Conservation (phyloP, 2,888 invertebrate species). For the Spodoptera littoralis region DNA sequence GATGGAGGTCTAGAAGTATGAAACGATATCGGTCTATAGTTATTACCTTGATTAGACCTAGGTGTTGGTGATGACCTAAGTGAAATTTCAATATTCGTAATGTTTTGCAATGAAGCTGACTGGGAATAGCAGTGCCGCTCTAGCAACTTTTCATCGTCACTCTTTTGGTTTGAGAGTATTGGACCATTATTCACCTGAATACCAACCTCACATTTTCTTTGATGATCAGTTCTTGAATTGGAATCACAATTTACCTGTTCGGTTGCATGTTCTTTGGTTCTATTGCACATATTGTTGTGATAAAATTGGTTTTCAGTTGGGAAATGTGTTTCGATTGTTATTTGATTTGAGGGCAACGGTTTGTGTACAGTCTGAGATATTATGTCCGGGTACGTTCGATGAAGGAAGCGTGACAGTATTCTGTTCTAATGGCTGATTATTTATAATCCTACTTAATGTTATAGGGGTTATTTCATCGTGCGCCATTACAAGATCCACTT, state of each 20-base stretch:
- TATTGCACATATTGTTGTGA: constrained; percentile 59
- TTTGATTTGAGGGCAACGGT: constrained; percentile 79
- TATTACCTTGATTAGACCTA: constrained; percentile 70
- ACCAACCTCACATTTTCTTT: constrained; percentile 76
- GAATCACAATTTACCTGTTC: constrained; percentile 58
- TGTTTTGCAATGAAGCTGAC: constrained; percentile 83
- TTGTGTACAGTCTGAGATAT: constrained; percentile 84
- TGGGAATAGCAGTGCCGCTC: constrained; percentile 80
- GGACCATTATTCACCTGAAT: constrained; percentile 75
- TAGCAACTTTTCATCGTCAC: constrained; percentile 86
- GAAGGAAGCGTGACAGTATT: constrained; percentile 61
- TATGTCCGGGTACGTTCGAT: constrained; percentile 80
- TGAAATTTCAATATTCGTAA: constrained; percentile 85
- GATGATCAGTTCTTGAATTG: constrained; percentile 61
- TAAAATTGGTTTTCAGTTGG: constrained; percentile 77
- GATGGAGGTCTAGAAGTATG: constrained; percentile 77
- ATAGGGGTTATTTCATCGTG: constrained; percentile 90
- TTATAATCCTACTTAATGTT: constrained; percentile 82
- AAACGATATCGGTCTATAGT: constrained; percentile 85
- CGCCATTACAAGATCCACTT: constrained; percentile 90
- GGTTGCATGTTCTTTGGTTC: constrained; percentile 61
- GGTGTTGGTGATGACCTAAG: constrained; percentile 77
- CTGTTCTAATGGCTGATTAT: constrained; percentile 74
- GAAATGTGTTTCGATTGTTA: constrained; percentile 84
- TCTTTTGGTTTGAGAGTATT: constrained; percentile 80